These are phyloP conservation scores for Morus bassanus DNA, from an alignment of 2,797 vertebrate genomes.

Conservation along the genomic window DNA sequence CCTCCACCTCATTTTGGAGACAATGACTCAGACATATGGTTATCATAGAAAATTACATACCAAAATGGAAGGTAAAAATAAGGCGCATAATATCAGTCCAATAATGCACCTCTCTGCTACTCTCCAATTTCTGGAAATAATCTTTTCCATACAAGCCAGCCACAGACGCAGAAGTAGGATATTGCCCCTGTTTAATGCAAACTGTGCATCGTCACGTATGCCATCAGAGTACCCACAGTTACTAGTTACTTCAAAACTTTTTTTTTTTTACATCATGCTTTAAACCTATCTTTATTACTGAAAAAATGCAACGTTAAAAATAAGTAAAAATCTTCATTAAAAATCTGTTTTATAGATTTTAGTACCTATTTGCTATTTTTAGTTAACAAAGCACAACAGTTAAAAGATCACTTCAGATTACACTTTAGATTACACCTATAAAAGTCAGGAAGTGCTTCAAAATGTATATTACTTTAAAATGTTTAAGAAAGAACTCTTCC, in stretches of 20 bases:
- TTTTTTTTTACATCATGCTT: neutral
- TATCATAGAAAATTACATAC: neutral
- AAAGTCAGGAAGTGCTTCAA: neutral
- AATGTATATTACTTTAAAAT: neutral
- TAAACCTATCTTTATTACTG: neutral
- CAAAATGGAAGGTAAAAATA: conserved; percentile 1
- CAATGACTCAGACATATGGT: neutral
- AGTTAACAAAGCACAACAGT: neutral
- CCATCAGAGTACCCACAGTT: neutral
- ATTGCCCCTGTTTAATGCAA: neutral
- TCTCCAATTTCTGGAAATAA: neutral
- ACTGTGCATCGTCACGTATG: neutral
- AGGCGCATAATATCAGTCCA: neutral
- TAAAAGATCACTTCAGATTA: neutral
- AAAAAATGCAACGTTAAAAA: neutral
- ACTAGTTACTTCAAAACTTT: neutral
- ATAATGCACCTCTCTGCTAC: neutral
- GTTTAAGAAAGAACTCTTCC: neutral
- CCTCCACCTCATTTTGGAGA: neutral
- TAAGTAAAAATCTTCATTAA: neutral
- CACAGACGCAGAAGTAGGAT: neutral
- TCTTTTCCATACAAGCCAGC: neutral
- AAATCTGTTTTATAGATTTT: neutral
- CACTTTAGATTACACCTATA: neutral
- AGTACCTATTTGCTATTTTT: neutral